These are phyloP conservation scores for Balearica regulorum DNA, from an alignment of 2,797 vertebrate species.

Conservation along the genomic window DNA sequence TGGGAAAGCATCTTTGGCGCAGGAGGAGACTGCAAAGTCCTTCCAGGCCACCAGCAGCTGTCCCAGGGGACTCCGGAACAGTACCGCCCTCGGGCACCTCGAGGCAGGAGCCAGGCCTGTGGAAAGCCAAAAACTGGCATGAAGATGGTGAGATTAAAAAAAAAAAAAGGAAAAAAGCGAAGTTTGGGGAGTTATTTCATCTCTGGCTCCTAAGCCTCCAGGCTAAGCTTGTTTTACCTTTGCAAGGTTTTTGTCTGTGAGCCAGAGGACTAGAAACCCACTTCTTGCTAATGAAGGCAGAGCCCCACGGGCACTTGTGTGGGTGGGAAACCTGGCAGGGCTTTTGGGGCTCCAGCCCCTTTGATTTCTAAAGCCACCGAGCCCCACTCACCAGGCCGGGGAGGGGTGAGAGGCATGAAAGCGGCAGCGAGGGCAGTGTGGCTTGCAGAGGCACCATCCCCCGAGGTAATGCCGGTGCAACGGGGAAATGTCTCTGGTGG, in stretches of 20 bases:
- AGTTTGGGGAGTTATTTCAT: background rate
- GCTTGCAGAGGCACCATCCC: background rate
- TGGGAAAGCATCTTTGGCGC: background rate
- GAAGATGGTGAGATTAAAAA: background rate
- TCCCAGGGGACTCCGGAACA: background rate
- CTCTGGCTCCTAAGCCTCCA: background rate
- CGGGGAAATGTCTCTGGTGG: background rate
- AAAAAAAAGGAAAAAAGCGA: background rate
- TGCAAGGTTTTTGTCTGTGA: background rate
- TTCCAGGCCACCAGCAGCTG: background rate
- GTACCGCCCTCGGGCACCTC: background rate
- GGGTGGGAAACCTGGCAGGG: background rate
- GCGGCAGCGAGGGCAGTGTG: background rate
- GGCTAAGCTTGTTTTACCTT: background rate
- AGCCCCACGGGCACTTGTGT: background rate
- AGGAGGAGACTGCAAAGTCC: background rate
- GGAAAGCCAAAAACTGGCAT: background rate
- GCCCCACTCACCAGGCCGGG: fast-evolving
- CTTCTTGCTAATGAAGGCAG: background rate
- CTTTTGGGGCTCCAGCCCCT: background rate
- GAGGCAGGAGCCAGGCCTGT: background rate
- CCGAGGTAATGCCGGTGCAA: background rate
- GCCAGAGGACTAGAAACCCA: background rate
- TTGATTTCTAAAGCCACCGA: background rate
- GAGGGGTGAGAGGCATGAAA: background rate